Base-by-base conservation (phyloP, 2,797 vertebrate genomes). In the Characodon lateralis region DNA sequence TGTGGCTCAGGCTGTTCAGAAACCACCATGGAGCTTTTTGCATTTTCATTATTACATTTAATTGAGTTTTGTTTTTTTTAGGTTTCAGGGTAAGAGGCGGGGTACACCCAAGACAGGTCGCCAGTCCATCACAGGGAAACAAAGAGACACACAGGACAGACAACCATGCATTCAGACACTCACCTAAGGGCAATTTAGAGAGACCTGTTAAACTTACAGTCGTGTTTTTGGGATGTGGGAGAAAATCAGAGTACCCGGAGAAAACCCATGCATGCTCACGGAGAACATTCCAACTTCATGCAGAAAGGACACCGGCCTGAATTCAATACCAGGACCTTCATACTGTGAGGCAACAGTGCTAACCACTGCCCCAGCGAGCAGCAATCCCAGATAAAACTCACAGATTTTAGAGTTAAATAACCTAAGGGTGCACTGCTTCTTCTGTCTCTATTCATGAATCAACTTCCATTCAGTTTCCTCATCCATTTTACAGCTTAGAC, bases 401-500 rank as follows among this genome's bases (percentile, higher is more conserved):
- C 26, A 51, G 28, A 65, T 69, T 71, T 68, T 58, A 28, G 46
- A 71, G 61, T 53, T 74, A 46, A 56, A 82, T 20, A 75, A 73
- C 73, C 55, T 31, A 6, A 80, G 78, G 56, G 82, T 43, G 56
- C 39, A 63, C 56, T 56, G 28, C 28, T 72, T 63, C 48, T 72
- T 22, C 66, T 28, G 8, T 65, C 65, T 3, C 16, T 22, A 6
- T 39, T 43, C 43, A 43, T 55, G 58, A 76, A 18, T 68, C 35
- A 53, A 7, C 75, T 74, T 78, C 53, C 63, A 39, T 76, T 86
- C 77, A 63, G 59, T 73, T 59, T 61, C 75, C 26, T 79, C 55
- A 55, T 87, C 13, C 68, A 68, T 80, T 85, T 59, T 85, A 55
- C 70, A 69, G 71, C 0, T 8, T 46, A 55, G 72, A 51, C 79